Evolutionary conservation across 2,113 vertebrate genomes (phyloP), one percentile per base, ranked within the genome.

Genomic region (Cinclus mexicanus): DNA sequence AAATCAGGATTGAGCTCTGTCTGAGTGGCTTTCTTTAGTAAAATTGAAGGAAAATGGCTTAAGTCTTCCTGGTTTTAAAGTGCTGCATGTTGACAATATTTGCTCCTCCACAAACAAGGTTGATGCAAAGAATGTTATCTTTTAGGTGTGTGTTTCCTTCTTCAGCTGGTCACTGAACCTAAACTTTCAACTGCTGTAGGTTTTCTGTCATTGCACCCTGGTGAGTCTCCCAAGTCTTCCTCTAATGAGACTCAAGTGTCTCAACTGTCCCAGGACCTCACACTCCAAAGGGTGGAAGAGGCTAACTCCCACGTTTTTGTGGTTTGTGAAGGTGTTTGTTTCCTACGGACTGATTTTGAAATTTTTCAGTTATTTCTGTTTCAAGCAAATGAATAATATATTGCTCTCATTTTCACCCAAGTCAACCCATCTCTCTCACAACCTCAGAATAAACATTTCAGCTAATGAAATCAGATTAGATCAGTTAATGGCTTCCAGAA

Each of bases 21-120:
- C 53, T 72, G 53, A 70, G 85, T 4, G 7, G 3, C 11, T 22
- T 53, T 76, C 35, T 69, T 21, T 4, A 23, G 13, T 35, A 44
- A 67, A 91, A 69, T 0, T 2, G 31, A 81, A 82, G 20, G 26
- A 69, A 75, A 10, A 31, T 12, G 2, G 8, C 18, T 89, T 37
- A 71, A 41, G 31, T 68, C 35, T 70, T 67, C 28, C 28, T 12
- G 39, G 29, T 14, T 63, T 31, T 56, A 61, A 86, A 83, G n/a
- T 25, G 2, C 25, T 76, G 11, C 1, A 0, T 20, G 25, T 23
- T 87, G 53, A 50, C 0, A 2, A 21, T 26, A 60, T 31, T 15
- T 71, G 28, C 35, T 71, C 20, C 21, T 71, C 23, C 69, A 49
- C 9, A 69, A 87, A 75, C 22, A 53, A 60, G 8, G 44, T 1